Conservation (phyloP, 2,888 invertebrate genomes). For the Leucozona laternaria region DNA sequence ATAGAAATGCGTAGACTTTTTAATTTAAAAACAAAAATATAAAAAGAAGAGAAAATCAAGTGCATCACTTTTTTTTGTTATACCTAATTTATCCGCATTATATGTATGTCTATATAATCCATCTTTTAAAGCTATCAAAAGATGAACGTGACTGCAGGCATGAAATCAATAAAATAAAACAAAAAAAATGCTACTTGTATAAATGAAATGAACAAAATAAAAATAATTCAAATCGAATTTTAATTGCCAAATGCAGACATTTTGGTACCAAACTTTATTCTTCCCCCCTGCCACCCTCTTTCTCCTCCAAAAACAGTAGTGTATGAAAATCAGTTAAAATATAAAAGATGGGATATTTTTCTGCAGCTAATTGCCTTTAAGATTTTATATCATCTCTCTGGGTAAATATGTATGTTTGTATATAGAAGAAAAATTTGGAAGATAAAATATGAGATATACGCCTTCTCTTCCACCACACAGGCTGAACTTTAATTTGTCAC, state of each 20-base stretch:
- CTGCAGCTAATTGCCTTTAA: constrained; percentile 71
- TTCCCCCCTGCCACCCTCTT: constrained; percentile 5
- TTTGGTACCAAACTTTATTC: constrained; percentile 12
- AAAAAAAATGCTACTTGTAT: constrained; percentile 25
- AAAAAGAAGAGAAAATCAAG: constrained; percentile 23
- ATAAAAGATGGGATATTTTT: constrained; percentile 46
- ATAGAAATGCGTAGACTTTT: constrained; percentile 1
- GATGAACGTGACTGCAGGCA: constrained; percentile 47
- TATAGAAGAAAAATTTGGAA: constrained; percentile 42
- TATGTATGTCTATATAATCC: too few species aligned
- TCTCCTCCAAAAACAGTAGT: constrained; percentile 23
- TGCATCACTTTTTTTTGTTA: constrained; percentile 20
- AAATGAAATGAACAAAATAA: neutral
- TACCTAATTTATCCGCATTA: neutral
- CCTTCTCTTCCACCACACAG: neutral
- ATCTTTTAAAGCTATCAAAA: neutral
- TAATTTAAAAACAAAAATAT: neutral
- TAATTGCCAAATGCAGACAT: constrained; percentile 71
- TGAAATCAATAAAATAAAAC: constrained; percentile 49
- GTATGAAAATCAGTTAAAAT: constrained; percentile 20
- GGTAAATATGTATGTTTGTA: constrained; percentile 33
- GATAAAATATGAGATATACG: constrained; percentile 38
- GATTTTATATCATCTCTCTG: constrained; percentile 64
- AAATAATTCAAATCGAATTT: constrained; percentile 69
- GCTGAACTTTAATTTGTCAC: constrained; percentile 71